Percentiles rank a stretch among this genome's conserved stretches.
Conservation (phyloP, 2,888 invertebrate genomes). For the Sphinx pinastri region DNA sequence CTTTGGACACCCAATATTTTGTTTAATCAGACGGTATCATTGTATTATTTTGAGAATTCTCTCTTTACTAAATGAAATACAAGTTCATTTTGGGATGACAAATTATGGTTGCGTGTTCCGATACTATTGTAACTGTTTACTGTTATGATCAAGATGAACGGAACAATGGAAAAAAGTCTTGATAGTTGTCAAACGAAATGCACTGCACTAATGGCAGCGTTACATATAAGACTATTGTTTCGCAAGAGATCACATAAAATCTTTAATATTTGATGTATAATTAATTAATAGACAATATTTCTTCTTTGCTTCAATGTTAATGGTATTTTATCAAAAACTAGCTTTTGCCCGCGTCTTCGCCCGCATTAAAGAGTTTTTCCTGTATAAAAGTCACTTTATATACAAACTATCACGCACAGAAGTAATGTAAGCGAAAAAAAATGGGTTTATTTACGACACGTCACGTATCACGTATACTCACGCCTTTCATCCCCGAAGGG, state of each 20-base stretch:
- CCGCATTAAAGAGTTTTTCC: too few relatives aligned
- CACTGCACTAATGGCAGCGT: neutral
- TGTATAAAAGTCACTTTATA: too few relatives aligned
- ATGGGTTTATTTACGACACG: too few relatives aligned
- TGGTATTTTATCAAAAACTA: too few relatives aligned
- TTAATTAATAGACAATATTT: neutral
- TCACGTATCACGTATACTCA: too few relatives aligned
- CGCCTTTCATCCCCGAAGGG: too few relatives aligned
- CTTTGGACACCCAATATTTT: constrained; percentile 28
- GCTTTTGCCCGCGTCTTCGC: too few relatives aligned
- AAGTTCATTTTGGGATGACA: constrained; percentile 25
- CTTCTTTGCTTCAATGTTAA: neutral
- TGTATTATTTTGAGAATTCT: constrained; percentile 26
- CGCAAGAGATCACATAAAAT: neutral
- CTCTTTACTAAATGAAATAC: constrained; percentile 11
- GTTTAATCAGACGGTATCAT: constrained; percentile 19
- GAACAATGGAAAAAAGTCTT: constrained; percentile 29
- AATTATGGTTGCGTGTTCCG: constrained; percentile 35
- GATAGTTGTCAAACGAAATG: constrained; percentile 22
- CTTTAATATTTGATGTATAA: neutral
- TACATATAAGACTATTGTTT: constrained; percentile 13
- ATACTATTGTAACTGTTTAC: constrained; percentile 16
- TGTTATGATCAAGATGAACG: constrained; percentile 34
- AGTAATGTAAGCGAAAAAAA: too few relatives aligned
- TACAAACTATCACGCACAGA: too few relatives aligned